A percentile compares a stretch with the other conserved stretches of the same genome.
Conservation (phyloP, 2,797 vertebrate species). For the Chaunax sp. region DNA sequence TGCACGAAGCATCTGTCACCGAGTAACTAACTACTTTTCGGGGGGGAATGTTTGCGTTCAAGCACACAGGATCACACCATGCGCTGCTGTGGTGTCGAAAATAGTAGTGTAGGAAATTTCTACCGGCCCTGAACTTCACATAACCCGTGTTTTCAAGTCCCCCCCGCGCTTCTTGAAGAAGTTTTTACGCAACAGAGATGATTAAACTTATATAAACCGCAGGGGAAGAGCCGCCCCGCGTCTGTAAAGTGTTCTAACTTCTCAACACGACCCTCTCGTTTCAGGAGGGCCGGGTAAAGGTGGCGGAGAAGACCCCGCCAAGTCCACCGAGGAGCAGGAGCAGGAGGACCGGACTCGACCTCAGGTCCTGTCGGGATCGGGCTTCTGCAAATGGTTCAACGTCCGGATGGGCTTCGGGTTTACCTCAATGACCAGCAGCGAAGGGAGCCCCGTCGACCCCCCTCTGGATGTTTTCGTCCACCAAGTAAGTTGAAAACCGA, state of each 20-base stretch:
- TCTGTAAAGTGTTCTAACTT: too few relatives aligned
- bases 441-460: constrained; percentile 92
- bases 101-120: constrained; percentile 47
- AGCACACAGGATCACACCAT: constrained; percentile 46
- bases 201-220: constrained; percentile 39
- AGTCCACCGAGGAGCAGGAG: constrained; percentile 81
- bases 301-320: constrained; percentile 90
- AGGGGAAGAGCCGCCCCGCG: too few relatives aligned
- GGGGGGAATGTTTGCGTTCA: constrained; percentile 1
- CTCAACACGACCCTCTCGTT: constrained; percentile 32
- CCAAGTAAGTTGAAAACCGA: constrained; percentile 90
- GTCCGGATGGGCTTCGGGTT: constrained; percentile 99
- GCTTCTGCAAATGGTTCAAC: constrained; percentile 99
- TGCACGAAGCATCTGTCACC: constrained; percentile 59
- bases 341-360: constrained; percentile 88
- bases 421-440: constrained; percentile 97
- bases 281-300: constrained; percentile 96
- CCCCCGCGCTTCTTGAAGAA: constrained; percentile 33
- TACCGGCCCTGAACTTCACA: constrained; percentile 69
- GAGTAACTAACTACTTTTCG: constrained; percentile 18
- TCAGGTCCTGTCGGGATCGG: constrained; percentile 91
- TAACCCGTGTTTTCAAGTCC: constrained; percentile 46
- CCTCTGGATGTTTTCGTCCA: constrained; percentile 98
- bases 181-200: constrained; percentile 17
- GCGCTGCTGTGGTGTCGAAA: constrained; percentile 33